phyloP scores from a whole-genome alignment of 2,888 invertebrate species.

The Ptychoptera albimana region DNA sequence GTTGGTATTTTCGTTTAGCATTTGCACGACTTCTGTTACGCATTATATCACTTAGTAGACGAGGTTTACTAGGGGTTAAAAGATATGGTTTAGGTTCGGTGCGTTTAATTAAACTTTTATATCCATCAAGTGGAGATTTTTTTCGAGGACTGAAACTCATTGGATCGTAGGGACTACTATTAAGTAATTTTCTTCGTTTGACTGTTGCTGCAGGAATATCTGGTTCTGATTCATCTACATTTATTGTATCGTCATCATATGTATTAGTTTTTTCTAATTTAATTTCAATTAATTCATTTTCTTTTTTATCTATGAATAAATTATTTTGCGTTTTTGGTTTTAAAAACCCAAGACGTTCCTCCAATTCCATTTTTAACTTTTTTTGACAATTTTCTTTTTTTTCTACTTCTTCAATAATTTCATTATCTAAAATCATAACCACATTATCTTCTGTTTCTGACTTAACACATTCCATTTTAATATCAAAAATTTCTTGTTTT shows the following conservation, averaged over 20 bases:
- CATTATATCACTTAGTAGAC: neutral
- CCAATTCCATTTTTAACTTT: neutral
- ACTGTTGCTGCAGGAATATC: neutral
- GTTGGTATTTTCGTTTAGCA: no score
- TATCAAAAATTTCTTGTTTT: constrained; percentile 5
- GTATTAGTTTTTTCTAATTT: no score
- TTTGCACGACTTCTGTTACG: no score
- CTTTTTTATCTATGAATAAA: no score
- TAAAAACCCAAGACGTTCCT: constrained; percentile 22
- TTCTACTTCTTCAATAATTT: neutral
- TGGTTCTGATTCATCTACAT: neutral
- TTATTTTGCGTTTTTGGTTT: constrained; percentile 33
- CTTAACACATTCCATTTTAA: constrained; percentile 29
- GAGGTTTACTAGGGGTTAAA: constrained; percentile 12
- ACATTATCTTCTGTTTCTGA: constrained; percentile 21
- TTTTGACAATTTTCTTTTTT: no score
- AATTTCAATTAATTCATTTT: no score
- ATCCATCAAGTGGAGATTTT: constrained; percentile 26
- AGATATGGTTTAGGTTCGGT: constrained; percentile 27
- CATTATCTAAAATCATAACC: constrained; percentile 7
- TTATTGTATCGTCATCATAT: neutral
- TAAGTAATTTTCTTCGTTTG: constrained; percentile 23
- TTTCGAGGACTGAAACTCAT: constrained; percentile 12
- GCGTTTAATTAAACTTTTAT: constrained; percentile 30
- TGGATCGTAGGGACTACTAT: constrained; percentile 5